Base-by-base conservation (phyloP, 2,113 vertebrate species). In the Oncorhynchus keta region DNA sequence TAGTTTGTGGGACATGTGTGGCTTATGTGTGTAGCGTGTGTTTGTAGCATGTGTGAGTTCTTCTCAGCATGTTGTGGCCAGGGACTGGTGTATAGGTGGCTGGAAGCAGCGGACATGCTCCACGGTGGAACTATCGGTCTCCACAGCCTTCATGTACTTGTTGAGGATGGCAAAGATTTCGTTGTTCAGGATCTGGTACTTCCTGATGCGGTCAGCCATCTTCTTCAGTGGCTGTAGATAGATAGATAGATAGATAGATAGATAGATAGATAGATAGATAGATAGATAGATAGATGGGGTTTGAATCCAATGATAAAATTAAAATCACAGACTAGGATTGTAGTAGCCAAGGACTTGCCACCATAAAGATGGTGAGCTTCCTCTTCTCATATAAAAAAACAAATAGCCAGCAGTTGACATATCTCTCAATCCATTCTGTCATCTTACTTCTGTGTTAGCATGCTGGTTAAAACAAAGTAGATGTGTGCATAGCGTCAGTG, bases 81-180 rank as follows among this genome's bases (percentile, higher is more conserved):
- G 91, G 0, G 97, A 99, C 91, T 99, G 97, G 93, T 99, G 98
- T 93, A 99, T 99, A 80, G 98, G 98, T 2, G 98, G 98, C 90
- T 99, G 98, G 93, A 99, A 99, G 91, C 98, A 99, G 89, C 98
- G 97, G 76, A 99, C 98, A 0, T 99, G 98, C 88, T 99, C 98
- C 85, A 99, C 97, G 0, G 97, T 99, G 83, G 98, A 98, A 89
- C 97, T 99, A 93, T 99, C 98, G 0, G 96, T 99, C 92, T 99
- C 98, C 87, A 99, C 97, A 0, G 97, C 97, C 89, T 99, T 99
- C 96, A 99, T 99, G 92, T 99, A 99, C 91, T 99, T 99, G 94
- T 99, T 99, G 79, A 99, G 95, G 90, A 99, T 98, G 87, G 98
- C 97, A 74, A 99, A 99, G 73, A 99, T 96, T 92, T 99, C 97